A percentile compares a stretch with the other conserved stretches of the same genome.
Evolutionary conservation across 2,888 invertebrate species (phyloP).

Genomic region (Atrina japonica): DNA sequence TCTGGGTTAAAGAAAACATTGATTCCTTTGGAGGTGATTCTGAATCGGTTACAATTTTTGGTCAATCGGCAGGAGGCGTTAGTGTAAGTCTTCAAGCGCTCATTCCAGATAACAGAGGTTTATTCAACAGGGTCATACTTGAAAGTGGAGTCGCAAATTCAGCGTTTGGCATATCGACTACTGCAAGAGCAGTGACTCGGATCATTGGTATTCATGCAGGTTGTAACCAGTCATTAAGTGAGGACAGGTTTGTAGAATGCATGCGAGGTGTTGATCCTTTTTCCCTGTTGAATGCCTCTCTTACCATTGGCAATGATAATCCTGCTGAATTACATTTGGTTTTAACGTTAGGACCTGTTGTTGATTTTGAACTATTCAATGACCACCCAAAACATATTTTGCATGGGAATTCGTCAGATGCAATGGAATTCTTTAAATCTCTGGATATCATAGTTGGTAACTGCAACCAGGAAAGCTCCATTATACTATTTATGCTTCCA

Average conservation of each 20-base stretch:
- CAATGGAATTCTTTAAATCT: slow-evolving; percentile 13
- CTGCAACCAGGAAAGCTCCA: slow-evolving; percentile 25
- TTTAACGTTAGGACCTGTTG: slow-evolving; percentile 11
- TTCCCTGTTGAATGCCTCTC: background rate
- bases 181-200: background rate
- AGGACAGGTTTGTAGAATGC: background rate
- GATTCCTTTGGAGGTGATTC: slow-evolving; percentile 58
- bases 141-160: slow-evolving; percentile 81
- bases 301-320: background rate
- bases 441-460: slow-evolving; percentile 39
- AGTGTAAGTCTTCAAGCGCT: slow-evolving; percentile 55
- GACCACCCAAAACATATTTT: slow-evolving; percentile 9
- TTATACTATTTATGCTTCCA: background rate
- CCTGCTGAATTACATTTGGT: background rate
- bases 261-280: background rate
- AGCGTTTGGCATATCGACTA: background rate
- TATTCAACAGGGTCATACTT: slow-evolving; percentile 57
- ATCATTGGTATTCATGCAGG: background rate
- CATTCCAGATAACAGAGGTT: slow-evolving; percentile 47
- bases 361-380: slow-evolving; percentile 37
- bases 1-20: slow-evolving; percentile 62
- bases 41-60: slow-evolving; percentile 50
- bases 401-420: background rate
- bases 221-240: background rate
- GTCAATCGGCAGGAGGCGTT: slow-evolving; percentile 62